Percentiles rank a stretch among this genome's conserved stretches.
Conservation (phyloP, 2,797 vertebrate genomes). For the Trachurus trachurus region DNA sequence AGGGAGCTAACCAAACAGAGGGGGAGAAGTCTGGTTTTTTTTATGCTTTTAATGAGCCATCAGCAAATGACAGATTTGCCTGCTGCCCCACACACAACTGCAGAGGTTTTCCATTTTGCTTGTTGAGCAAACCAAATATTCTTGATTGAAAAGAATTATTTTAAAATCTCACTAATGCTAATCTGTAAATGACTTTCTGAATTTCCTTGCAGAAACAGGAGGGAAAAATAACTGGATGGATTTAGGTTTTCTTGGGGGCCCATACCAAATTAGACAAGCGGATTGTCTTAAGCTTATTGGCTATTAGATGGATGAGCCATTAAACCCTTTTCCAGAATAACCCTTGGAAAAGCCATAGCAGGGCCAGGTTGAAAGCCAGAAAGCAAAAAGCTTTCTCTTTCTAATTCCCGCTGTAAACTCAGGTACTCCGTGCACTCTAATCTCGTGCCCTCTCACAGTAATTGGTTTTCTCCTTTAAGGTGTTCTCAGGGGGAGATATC, state of each 20-base stretch:
- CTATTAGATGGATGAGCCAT: slow-evolving; percentile 78
- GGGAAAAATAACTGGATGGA: slow-evolving; percentile 42
- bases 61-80: neutral
- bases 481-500: slow-evolving; percentile 68
- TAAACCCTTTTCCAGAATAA: slow-evolving; percentile 68
- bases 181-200: slow-evolving; percentile 29
- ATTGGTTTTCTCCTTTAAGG: slow-evolving; percentile 81
- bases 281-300: slow-evolving; percentile 76
- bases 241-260: slow-evolving; percentile 45
- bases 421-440: slow-evolving; percentile 75
- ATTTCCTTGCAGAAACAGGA: slow-evolving; percentile 10
- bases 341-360: slow-evolving; percentile 49
- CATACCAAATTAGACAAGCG: slow-evolving; percentile 67
- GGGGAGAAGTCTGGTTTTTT: neutral
- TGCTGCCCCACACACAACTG: neutral
- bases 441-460: slow-evolving; percentile 77
- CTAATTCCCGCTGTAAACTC: slow-evolving; percentile 73
- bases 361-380: slow-evolving; percentile 66
- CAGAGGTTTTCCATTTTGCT: neutral
- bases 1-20: neutral
- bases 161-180: slow-evolving; percentile 21
- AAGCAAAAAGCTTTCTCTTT: slow-evolving; percentile 66
- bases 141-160: slow-evolving; percentile 30
- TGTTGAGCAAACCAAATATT: neutral
- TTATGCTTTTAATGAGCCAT: slow-evolving; percentile 14